These are phyloP conservation scores for Macrochelys suwanniensis DNA, from an alignment of 2,797 vertebrate species.

Conservation along the genomic window DNA sequence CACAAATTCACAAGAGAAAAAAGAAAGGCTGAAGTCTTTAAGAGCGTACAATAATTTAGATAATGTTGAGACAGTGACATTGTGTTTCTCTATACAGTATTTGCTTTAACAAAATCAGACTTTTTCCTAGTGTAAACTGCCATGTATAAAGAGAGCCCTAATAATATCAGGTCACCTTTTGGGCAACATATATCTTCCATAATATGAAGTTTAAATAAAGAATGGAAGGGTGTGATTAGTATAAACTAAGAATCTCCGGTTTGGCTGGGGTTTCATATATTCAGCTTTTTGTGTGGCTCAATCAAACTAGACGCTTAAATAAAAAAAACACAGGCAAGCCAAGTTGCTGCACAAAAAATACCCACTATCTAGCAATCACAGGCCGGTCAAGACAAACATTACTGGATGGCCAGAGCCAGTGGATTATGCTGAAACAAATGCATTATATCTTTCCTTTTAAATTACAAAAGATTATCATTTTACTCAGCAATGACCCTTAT, in stretches of 20 bases:
- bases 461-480: constrained; percentile 82
- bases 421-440: constrained; percentile 65
- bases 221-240: background rate
- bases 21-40: constrained; percentile 18
- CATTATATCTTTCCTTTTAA: constrained; percentile 77
- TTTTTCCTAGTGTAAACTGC: constrained; percentile 65
- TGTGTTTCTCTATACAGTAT: constrained; percentile 61
- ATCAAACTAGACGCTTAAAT: constrained; percentile 33
- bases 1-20: constrained; percentile 10
- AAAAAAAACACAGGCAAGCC: constrained; percentile 46
- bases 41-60: constrained; percentile 53
- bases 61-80: constrained; percentile 73
- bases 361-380: constrained; percentile 31
- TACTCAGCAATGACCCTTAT: constrained; percentile 77
- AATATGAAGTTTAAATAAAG: background rate
- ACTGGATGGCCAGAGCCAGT: constrained; percentile 8
- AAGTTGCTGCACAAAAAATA: background rate
- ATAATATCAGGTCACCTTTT: constrained; percentile 32
- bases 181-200: background rate
- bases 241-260: background rate
- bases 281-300: constrained; percentile 29
- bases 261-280: constrained; percentile 43
- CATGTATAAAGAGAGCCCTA: constrained; percentile 62
- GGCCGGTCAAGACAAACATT: constrained; percentile 68
- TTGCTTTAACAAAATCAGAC: constrained; percentile 51